Conservation (phyloP, 92 coral and sea anemone species). For the Siderastrea radians region DNA sequence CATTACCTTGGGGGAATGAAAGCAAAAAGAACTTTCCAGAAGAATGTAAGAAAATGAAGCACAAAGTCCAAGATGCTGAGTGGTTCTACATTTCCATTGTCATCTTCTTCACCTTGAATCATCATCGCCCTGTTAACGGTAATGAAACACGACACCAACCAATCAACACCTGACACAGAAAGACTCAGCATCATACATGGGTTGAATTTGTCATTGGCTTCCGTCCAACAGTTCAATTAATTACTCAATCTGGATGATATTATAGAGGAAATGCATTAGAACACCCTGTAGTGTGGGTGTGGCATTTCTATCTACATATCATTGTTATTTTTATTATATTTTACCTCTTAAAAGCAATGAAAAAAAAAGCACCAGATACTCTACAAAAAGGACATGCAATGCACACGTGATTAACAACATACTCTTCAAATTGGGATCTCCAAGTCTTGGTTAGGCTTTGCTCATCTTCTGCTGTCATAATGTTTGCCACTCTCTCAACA, state of each 20-base stretch:
- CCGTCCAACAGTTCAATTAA: too few species aligned
- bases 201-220: too few species aligned
- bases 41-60: conserved; percentile 86
- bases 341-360: too few species aligned
- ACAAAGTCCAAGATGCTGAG: conserved; percentile 75
- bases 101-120: conserved; percentile 82
- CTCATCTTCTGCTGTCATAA: conserved; percentile 87
- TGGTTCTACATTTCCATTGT: conserved; percentile 75
- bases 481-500: conserved; percentile 91
- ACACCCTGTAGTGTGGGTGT: too few species aligned
- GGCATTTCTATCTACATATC: too few species aligned
- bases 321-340: too few species aligned
- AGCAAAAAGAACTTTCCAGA: conserved; percentile 91
- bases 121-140: conserved; percentile 73
- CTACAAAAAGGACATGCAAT: too few species aligned
- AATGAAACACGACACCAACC: not conserved
- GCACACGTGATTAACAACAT: conserved; percentile 11
- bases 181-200: not conserved
- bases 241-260: too few species aligned
- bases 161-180: not conserved
- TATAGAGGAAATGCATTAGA: too few species aligned
- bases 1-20: conserved; percentile 89
- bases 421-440: conserved; percentile 95
- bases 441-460: conserved; percentile 79
- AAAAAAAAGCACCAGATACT: too few species aligned